Evolutionary conservation across 2,888 invertebrate species (phyloP), one percentile per base, ranked within the genome.

Genomic region (Chironomus riparius): DNA sequence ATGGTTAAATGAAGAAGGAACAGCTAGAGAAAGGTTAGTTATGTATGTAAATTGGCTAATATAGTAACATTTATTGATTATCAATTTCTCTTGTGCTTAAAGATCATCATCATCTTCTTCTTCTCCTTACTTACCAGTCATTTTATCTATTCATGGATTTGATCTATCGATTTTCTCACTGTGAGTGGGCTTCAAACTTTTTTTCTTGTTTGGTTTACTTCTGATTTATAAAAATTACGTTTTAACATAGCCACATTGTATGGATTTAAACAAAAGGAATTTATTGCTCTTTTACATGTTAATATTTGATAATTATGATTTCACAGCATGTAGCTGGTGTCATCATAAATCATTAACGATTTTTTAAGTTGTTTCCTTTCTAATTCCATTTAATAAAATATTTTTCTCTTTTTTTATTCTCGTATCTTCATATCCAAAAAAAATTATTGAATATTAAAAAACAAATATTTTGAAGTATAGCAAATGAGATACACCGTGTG

Each of bases 261-360:
- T 38, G 38, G 38, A 38, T 12, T 50, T 50, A 38, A 38, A 74
- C 68, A 74, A 74, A 48, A 74, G 21, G 74, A 74, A 76, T 76
- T 69, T 76, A 76, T 76, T 76, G 62, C 68, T 69, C 62, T n/a
- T 24, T 76, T 47, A 76, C 76, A 76, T 76, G 76, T 76, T 76
- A 76, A 76, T 69, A 69, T 69, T 68, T 68, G 69, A 76, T 76
- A 76, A 76, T 76, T 76, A 76, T 76, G 76, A 76, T 76, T 76
- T 76, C 76, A 76, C 76, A 76, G 76, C 76, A 18, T 76, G 76
- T 68, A 22, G 28, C 47, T 21, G 28, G 28, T 76, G 69, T 68
- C 68, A 68, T 69, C 69, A 76, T 76, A 76, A 76, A 76, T 76
- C 76, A 76, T 76, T 21, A 50, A 69, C 47, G n/a, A 24, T 68